Conservation (phyloP, 1,140 invertebrate genomes). For the Caerostris extrusa region DNA sequence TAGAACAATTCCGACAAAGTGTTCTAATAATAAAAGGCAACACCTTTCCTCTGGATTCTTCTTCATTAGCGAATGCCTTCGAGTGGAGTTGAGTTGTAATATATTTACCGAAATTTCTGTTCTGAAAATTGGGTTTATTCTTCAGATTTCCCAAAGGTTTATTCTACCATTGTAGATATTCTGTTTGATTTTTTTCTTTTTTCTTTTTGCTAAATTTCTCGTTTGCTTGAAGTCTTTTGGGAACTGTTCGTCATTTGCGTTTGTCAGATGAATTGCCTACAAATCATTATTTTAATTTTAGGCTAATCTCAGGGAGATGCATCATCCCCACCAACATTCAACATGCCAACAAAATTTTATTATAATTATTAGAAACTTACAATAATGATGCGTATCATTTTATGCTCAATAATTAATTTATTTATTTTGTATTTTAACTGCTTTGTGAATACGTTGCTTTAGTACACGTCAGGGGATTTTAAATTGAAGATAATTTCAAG, state of each 20-base stretch:
- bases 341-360: too few species aligned
- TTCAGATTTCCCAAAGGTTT: not conserved
- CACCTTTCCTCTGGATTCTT: not conserved
- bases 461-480: too few species aligned
- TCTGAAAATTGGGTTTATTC: not conserved
- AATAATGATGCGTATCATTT: too few species aligned
- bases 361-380: too few species aligned
- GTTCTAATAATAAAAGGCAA: conserved; percentile 4
- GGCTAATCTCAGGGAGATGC: too few species aligned
- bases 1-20: not conserved
- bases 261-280: not conserved
- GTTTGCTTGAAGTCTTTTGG: not conserved
- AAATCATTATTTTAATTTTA: too few species aligned
- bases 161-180: not conserved
- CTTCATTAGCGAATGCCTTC: not conserved
- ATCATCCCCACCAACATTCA: too few species aligned
- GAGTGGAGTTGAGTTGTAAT: not conserved
- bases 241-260: not conserved
- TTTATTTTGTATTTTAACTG: too few species aligned
- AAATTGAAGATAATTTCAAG: too few species aligned
- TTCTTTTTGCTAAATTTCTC: not conserved
- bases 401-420: too few species aligned
- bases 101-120: not conserved
- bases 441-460: too few species aligned
- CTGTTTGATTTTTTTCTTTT: not conserved